Evolutionary conservation across 1,140 invertebrate species (phyloP).

Genomic region (Aphaenogaster ashmeadi): DNA sequence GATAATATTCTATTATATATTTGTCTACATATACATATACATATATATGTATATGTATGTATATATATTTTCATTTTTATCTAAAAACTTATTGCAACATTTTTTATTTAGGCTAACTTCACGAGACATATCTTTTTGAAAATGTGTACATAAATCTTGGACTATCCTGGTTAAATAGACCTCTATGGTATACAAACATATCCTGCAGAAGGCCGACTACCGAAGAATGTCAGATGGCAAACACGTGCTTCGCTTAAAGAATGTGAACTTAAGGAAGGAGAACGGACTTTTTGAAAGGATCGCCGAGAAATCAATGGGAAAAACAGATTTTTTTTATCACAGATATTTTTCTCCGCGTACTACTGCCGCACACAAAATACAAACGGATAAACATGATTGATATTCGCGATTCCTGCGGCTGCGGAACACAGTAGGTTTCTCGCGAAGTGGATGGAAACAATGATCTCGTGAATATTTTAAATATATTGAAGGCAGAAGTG

Average conservation of each 20-base stretch:
- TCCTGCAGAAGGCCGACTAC: conserved; percentile 5
- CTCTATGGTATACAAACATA: not conserved
- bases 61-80: not conserved
- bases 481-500: conserved; percentile 22
- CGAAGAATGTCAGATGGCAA: conserved; percentile 71
- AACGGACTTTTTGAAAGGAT: not conserved
- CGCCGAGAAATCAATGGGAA: not conserved
- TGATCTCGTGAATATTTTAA: conserved; percentile 42
- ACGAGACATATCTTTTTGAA: not conserved
- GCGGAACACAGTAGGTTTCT: not conserved
- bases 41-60: not conserved
- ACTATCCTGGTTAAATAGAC: conserved; percentile 31
- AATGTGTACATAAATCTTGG: not conserved
- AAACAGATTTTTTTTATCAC: conserved; percentile 11
- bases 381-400: not conserved
- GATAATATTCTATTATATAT: not conserved
- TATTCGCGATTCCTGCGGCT: not conserved
- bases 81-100: not conserved
- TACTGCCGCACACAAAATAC: not conserved
- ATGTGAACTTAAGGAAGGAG: not conserved
- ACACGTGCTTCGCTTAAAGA: conserved; percentile 66
- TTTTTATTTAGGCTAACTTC: not conserved
- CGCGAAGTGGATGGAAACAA: not conserved
- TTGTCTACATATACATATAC: not conserved
- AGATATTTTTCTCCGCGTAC: conserved; percentile 18